Percentiles rank a stretch among this genome's conserved stretches.
Conservation (phyloP, 92 coral and sea anemone genomes). For the Palythoa grandiflora region DNA sequence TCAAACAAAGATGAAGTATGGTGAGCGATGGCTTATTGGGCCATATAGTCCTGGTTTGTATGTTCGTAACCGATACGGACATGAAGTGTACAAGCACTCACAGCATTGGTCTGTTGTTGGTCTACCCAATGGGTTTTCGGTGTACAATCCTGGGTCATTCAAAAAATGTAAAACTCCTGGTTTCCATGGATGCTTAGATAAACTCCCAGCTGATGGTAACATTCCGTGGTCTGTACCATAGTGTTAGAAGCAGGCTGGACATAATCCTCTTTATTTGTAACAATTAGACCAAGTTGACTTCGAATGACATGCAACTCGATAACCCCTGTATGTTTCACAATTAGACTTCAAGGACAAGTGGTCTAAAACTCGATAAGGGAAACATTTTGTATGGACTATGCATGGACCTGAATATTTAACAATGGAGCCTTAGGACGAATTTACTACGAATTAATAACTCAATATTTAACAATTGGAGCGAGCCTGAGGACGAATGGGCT, state of each 20-base stretch:
- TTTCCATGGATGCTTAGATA: constrained; percentile 41
- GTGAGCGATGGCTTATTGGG: constrained; percentile 21
- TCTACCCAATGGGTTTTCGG: not conserved
- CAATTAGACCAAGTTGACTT: too few species aligned
- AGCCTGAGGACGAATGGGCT: too few species aligned
- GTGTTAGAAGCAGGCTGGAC: not conserved
- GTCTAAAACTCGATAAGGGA: too few species aligned
- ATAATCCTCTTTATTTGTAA: too few species aligned
- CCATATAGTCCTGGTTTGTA: constrained; percentile 38
- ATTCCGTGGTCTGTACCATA: constrained; percentile 46
- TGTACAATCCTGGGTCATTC: constrained; percentile 37
- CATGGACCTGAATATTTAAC: too few species aligned
- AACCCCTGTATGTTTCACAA: too few species aligned
- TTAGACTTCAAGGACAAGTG: too few species aligned
- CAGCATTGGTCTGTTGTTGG: constrained; percentile 27
- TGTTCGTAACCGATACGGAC: constrained; percentile 36
- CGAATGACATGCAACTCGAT: too few species aligned
- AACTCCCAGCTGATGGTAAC: constrained; percentile 37
- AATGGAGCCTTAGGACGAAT: too few species aligned
- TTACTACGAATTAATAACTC: too few species aligned
- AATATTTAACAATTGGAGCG: too few species aligned
- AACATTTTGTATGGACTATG: too few species aligned
- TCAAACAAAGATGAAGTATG: constrained; percentile 31
- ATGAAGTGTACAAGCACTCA: constrained; percentile 31
- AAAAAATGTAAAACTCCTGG: constrained; percentile 38